These are phyloP conservation scores for Nycticryphes semicollaris DNA, from an alignment of 2,113 vertebrate species.

Conservation along the genomic window DNA sequence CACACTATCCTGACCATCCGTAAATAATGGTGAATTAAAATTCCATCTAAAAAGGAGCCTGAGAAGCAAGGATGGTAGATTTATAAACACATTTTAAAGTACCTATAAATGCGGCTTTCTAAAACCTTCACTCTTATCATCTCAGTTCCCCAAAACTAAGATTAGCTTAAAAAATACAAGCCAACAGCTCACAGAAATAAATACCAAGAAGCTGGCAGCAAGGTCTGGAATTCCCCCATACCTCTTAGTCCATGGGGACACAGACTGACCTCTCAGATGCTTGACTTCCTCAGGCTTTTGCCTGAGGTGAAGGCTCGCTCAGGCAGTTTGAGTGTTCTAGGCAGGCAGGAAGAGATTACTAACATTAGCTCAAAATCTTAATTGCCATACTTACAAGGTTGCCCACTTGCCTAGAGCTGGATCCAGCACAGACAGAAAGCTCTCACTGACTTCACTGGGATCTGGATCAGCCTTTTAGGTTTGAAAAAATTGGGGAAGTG, in stretches of 20 bases:
- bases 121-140: neutral
- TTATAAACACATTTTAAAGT: neutral
- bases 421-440: neutral
- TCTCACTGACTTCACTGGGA: neutral
- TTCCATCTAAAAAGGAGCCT: neutral
- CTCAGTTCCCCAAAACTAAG: neutral
- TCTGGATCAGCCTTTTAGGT: neutral
- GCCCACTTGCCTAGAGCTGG: neutral
- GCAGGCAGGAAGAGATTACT: neutral
- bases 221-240: neutral
- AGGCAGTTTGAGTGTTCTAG: neutral
- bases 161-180: neutral
- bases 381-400: neutral
- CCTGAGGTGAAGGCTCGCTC: neutral
- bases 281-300: slow-evolving; percentile 9
- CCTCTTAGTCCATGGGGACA: neutral
- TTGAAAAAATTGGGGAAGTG: neutral
- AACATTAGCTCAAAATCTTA: neutral
- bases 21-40: neutral
- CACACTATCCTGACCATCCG: neutral
- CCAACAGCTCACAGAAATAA: slow-evolving; percentile 11
- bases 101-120: neutral
- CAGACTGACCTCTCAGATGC: neutral
- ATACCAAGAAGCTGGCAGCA: neutral
- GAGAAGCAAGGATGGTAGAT: neutral